Base-by-base conservation (phyloP, 2,888 invertebrate genomes). In the Bimastos eiseni region DNA sequence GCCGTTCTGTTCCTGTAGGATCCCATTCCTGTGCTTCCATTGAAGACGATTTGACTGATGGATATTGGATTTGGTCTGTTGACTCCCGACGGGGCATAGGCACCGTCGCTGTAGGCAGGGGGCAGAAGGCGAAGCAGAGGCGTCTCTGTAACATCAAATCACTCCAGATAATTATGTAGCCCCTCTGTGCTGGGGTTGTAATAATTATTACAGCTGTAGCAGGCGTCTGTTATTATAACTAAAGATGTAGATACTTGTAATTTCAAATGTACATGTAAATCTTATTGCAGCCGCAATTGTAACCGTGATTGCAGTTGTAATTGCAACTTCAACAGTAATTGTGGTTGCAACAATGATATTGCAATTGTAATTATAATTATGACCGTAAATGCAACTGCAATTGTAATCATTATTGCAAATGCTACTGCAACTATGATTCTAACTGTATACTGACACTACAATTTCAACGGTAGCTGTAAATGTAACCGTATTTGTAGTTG, bases 61-160 rank as follows among this genome's bases (percentile, higher is more conserved):
- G 93, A 92, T 86, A 96, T 94, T 13, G 96, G 96, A 93, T 96
- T 96, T 33, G 96, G 96, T 90, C 96, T 94, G 33, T 95, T 93
- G n/a, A 93, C 93, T 38, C 95, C 96, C 1, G 95, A 94, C 6
- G 96, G 96, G 92, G 95, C 93, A 92, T 96, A 96, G 11, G 96
- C 96, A 36, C 96, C 96, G 94, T 96, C 96, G 91, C 95, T 94
- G 93, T 96, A 96, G 49, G 95, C 95, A 13, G 96, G 96, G 6
- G 96, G 96, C 91, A 96, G 95, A 91, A 96, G 95, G 90, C 96
- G 95, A 44, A 96, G 94, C 83, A 96, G 93, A 11, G 96, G 95
- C 1, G 95, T 96, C 93, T 96, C 96, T 96, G n/a, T 11, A 88
- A 88, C 30, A 34, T 24, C 19, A 44, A 41, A 15, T 44, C 70